Conservation (phyloP, 2,113 vertebrate species). For the Mustela nigripes region DNA sequence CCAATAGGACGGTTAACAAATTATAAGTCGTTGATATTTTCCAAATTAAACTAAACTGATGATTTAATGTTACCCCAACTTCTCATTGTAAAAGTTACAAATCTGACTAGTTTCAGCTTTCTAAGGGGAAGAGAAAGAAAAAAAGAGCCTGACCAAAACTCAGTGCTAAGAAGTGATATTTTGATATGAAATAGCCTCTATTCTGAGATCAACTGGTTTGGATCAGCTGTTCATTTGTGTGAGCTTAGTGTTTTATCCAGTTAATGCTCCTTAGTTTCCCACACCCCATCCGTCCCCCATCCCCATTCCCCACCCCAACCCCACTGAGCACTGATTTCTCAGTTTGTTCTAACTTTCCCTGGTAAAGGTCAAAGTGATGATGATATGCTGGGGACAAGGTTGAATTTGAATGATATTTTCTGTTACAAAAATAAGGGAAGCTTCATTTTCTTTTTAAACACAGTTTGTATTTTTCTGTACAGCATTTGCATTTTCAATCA, state of each 20-base stretch:
- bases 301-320: too few species aligned
- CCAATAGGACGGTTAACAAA: not conserved
- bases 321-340: not conserved
- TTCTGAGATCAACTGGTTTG: not conserved
- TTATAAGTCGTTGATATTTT: not conserved
- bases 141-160: not conserved
- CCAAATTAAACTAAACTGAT: conserved; percentile 41
- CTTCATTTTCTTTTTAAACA: conserved; percentile 31
- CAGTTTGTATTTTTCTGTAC: not conserved
- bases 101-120: conserved; percentile 14
- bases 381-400: not conserved
- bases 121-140: conserved; percentile 26
- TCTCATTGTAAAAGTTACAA: conserved; percentile 6
- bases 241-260: not conserved
- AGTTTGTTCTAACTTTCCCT: not conserved
- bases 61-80: not conserved
- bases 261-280: not conserved
- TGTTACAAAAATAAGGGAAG: not conserved
- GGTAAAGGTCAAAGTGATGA: conserved; percentile 3
- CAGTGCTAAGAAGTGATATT: not conserved
- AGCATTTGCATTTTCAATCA: conserved; percentile 39
- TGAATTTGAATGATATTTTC: not conserved
- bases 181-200: not conserved
- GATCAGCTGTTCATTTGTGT: not conserved
- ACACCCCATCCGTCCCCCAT: rapidly evolving